These are phyloP conservation scores for Centroberyx gerrardi DNA, from an alignment of 2,797 vertebrate species.

Conservation along the genomic window DNA sequence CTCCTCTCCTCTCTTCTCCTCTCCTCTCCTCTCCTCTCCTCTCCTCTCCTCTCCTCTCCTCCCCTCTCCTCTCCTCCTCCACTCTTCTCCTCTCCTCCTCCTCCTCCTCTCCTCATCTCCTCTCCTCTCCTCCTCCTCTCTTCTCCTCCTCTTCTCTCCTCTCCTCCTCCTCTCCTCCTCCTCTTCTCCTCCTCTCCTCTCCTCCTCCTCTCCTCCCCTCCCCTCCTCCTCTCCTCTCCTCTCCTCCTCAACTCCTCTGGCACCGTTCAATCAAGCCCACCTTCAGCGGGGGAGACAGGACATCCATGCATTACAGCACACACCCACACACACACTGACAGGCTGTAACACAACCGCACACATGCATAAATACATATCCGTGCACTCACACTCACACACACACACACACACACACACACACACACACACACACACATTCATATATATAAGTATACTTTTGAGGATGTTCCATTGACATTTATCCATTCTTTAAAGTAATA, in stretches of 20 bases:
- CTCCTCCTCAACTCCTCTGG: conserved; percentile 44
- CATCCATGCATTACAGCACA: conserved; percentile 49
- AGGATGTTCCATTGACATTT: too few species aligned
- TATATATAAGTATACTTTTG: too few species aligned
- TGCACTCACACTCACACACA: neutral
- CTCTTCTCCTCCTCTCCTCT: too few species aligned
- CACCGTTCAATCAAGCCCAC: conserved; percentile 55
- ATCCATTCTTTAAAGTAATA: too few species aligned
- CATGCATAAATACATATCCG: neutral
- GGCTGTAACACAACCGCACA: conserved; percentile 20
- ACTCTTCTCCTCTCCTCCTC: too few species aligned
- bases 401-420: conserved; percentile 23
- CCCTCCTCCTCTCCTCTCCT: conserved; percentile 34
- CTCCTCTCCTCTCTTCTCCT: too few species aligned
- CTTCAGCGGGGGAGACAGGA: conserved; percentile 24
- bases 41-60: conserved; percentile 35
- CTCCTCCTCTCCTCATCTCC: too few species aligned
- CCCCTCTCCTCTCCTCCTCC: neutral
- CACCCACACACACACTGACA: conserved; percentile 27
- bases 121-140: too few species aligned
- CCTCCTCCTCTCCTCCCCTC: neutral
- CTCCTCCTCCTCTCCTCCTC: too few species aligned
- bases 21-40: neutral
- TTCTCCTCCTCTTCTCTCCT: too few species aligned
- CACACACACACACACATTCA: neutral